Evolutionary conservation across 2,888 invertebrate species (phyloP), one percentile per base, ranked within the genome.

Genomic region (Cantharis lateralis): DNA sequence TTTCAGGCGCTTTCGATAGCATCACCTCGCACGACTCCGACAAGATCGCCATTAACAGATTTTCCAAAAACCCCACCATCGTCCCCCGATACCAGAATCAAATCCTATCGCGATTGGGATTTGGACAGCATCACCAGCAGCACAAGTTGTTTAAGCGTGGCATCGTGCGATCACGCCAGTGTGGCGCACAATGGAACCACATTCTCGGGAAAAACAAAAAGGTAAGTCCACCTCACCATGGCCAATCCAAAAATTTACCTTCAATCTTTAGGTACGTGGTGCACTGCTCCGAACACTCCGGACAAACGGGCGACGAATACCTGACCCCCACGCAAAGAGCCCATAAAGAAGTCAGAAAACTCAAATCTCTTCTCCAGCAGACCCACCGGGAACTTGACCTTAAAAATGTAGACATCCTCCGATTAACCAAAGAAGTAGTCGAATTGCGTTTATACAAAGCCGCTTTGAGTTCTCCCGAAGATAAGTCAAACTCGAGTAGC

Each of bases 261-360:
- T n/a, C n/a, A n/a, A 48, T 7, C 0, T 48, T 48, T 48, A 93
- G 95, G 82, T 96, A 95, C 87, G 95, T 96, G 78, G 92, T 96
- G 70, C 96, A 96, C 87, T 96, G 96, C 87, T 95, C 95, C 72
- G 93, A 94, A 81, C 93, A 95, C 86, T 92, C 93, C 5, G 93
- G 93, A 0, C 92, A 93, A 70, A 93, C 94, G 70, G 94, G 93
- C 66, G 94, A 95, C 78, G 95, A 96, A 84, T 96, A 96, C 87
- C 90, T 96, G 76, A 96, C 96, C 71, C 96, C 96, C 13, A 96
- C 96, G 0, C 96, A 96, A 87, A 90, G 96, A 78, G 95, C 95
- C 10, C 94, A 95, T 84, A 91, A 93, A 82, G 95, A 96, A 87
- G 93, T 96, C 61, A 91, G 94, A 78, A 92, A 94, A 76, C 91